Evolutionary conservation across 2,797 vertebrate species (phyloP), one percentile per base, ranked within the genome.

Genomic region (Channa striata): DNA sequence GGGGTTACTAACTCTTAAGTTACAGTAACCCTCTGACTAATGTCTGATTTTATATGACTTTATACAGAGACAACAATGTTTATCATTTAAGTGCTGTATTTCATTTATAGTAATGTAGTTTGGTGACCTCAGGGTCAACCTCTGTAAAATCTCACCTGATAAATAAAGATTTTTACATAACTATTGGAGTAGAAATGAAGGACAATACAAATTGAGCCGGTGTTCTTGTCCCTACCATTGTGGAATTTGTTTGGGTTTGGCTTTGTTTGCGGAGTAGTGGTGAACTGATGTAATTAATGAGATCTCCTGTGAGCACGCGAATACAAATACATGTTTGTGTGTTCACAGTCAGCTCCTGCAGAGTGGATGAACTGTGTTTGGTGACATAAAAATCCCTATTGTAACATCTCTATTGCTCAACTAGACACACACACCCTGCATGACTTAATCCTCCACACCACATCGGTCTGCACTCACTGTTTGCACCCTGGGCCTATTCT

Each of bases 391-490:
- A 78, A 78, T 66, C 68, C 52, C 64, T 46, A 59, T 61, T 84
- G 74, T 79, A 59, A 66, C 72, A 77, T 60, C 84, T 74, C 72
- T 82, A 59, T 77, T 77, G 42, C 80, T 72, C 56, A 73, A 53
- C 49, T 46, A 50, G 68, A 68, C 44, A 61, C 39, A 40, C 42
- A 50, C 44, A 59, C 72, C 59, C 69, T 47, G 80, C 66, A 78
- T 87, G 82, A 78, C 80, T 85, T 90, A 80, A 90, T 87, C 81
- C 75, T 73, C 68, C 48, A n/a, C 71, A 64, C 57, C 76, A 60
- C 75, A 74, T 44, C 21, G 59, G 75, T 54, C 54, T 76, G 52
- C 72, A 23, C 79, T 84, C 78, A 36, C 69, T 72, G 61, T 71
- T 63, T 73, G 76, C 71, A 68, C 84, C 77, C 74, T 6, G 80